phyloP scores from a whole-genome alignment of 2,113 vertebrate genomes.

The Macrotus californicus region DNA sequence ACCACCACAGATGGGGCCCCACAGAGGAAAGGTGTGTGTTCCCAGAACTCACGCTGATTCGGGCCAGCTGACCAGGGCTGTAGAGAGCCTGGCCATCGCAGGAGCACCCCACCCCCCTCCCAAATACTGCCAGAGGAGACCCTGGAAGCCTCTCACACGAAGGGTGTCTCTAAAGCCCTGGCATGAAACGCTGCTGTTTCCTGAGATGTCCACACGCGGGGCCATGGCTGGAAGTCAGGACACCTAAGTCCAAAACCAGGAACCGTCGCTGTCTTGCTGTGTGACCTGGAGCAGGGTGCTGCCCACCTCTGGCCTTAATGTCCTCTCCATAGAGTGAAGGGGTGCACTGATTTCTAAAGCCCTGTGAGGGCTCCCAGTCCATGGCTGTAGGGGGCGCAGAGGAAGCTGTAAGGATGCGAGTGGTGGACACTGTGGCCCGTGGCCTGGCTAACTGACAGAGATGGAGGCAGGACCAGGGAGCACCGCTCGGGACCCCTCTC shows the following conservation, averaged over 20 bases:
- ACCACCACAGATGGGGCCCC: background rate
- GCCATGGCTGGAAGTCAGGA: background rate
- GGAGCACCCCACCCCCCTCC: background rate
- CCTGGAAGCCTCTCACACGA: background rate
- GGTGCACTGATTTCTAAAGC: background rate
- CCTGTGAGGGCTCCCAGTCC: background rate
- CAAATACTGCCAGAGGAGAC: background rate
- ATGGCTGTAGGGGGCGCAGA: background rate
- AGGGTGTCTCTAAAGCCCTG: background rate
- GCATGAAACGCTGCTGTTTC: background rate
- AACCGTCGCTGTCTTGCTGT: background rate
- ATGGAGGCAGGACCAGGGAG: background rate
- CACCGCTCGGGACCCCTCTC: background rate
- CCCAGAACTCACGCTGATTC: conserved; percentile 19
- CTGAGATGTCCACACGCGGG: background rate
- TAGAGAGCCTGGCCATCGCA: background rate
- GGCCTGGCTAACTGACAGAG: background rate
- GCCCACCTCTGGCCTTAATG: background rate
- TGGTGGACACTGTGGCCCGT: background rate
- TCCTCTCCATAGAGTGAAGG: background rate
- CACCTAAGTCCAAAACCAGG: background rate
- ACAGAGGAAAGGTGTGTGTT: background rate
- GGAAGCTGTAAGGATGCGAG: background rate
- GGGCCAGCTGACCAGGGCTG: background rate
- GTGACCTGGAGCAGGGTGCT: background rate